A percentile compares a stretch with the other conserved stretches of the same genome.
Conservation (phyloP, 1,140 invertebrate species). For the Drosophila truncata region DNA sequence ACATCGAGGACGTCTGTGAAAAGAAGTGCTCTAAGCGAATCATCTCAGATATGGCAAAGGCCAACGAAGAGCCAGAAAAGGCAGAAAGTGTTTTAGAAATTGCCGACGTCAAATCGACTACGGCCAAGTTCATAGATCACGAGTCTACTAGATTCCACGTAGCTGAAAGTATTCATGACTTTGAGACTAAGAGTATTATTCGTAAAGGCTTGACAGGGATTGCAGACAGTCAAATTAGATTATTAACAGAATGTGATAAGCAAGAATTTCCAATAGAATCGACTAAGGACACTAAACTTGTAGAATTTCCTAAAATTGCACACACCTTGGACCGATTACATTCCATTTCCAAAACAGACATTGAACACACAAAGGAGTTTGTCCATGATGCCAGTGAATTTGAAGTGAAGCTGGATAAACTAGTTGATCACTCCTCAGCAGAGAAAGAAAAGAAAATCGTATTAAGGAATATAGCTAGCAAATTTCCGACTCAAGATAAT, state of each 20-base stretch:
- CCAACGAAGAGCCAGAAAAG: slow-evolving; percentile 34
- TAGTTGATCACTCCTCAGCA: slow-evolving; percentile 25
- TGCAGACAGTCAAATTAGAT: slow-evolving; percentile 35
- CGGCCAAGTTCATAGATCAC: slow-evolving; percentile 58
- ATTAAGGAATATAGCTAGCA: slow-evolving; percentile 8
- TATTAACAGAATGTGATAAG: slow-evolving; percentile 54
- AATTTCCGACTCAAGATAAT: slow-evolving; percentile 53
- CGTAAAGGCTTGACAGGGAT: slow-evolving; percentile 17
- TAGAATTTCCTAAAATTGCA: slow-evolving; percentile 57
- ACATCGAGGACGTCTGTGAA: slow-evolving; percentile 63
- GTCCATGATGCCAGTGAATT: slow-evolving; percentile 39
- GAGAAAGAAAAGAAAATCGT: slow-evolving; percentile 1
- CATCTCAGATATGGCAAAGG: slow-evolving; percentile 55
- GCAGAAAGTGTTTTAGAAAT: neutral
- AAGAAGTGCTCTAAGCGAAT: slow-evolving; percentile 69
- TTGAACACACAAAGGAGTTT: slow-evolving; percentile 60
- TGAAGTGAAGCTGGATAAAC: slow-evolving; percentile 43
- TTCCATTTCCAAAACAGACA: slow-evolving; percentile 66
- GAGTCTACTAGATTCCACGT: slow-evolving; percentile 41
- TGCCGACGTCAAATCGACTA: slow-evolving; percentile 39
- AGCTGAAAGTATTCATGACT: slow-evolving; percentile 45
- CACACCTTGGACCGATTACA: slow-evolving; percentile 66
- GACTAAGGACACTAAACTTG: slow-evolving; percentile 16
- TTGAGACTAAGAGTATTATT: slow-evolving; percentile 31
- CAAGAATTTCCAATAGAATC: slow-evolving; percentile 62